Evolutionary conservation across 1,140 invertebrate genomes (phyloP), one percentile per base, ranked within the genome.

Genomic region (Kradibia gibbosae): DNA sequence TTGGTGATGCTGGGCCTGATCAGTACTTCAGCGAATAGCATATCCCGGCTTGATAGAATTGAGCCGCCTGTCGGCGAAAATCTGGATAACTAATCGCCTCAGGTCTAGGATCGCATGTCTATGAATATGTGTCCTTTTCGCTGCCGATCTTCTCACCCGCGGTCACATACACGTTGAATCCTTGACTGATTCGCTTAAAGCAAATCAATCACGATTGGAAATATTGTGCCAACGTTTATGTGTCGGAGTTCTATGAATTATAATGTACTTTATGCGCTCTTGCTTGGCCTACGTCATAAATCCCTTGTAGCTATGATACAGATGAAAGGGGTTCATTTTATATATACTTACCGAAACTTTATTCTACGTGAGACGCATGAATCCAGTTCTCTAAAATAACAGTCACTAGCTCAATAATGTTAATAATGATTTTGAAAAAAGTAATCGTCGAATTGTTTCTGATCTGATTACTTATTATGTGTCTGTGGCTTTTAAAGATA

Each of bases 321-420:
- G 42, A 7, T 2, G 25, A 28, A 7, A 34, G 48, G 39, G 62
- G 55, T 79, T 72, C 55, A 25, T 11, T n/a, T n/a, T 57, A 20
- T 34, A 13, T 36, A 22, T 48, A 17, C 36, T 8, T 17, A 42
- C 50, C 34, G 22, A 45, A 70, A 53, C 74, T 22, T 42, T 75
- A 81, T 71, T 60, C n/a, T 22, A 42, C 11, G 34, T n/a, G 42
- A 39, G 50, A 36, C 53, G 55, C 39, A n/a, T 53, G 67, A 80
- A 73, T 80, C 79, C 50, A 67, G 53, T 72, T 78, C 72, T 48
- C 71, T 73, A 77, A 70, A 82, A 82, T 82, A 62, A 82, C 67
- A 60, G 74, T 78, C 74, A 78, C 78, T 78, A 82, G 31, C 28
- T 13, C 39, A 50, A 60, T 78, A 82, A 78, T 78, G 75, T 82